Conservation (phyloP, 2,888 invertebrate species). For the Strigamia transsilvanica region DNA sequence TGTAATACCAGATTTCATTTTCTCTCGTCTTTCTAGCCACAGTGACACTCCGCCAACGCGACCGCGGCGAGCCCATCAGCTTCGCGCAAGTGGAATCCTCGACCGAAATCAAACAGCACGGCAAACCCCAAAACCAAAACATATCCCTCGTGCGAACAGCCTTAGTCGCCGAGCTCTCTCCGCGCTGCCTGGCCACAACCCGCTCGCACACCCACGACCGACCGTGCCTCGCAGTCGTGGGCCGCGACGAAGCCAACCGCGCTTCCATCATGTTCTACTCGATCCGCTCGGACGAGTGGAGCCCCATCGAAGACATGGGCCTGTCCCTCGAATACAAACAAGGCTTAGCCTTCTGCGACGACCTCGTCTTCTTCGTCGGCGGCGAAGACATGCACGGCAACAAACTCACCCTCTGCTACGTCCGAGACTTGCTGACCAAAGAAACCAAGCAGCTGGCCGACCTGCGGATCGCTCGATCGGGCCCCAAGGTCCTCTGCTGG, state of each 20-base stretch:
- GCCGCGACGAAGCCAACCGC: slow-evolving; percentile 52
- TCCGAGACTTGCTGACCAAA: slow-evolving; percentile 36
- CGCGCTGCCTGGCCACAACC: background rate
- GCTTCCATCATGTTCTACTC: slow-evolving; percentile 48
- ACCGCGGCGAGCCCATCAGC: background rate
- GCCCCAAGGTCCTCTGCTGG: background rate
- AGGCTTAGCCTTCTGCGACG: slow-evolving; percentile 20
- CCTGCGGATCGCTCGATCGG: background rate
- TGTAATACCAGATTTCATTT: too few relatives aligned
- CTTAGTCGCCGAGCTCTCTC: slow-evolving; percentile 7
- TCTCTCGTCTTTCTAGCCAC: too few relatives aligned
- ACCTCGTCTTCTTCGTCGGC: slow-evolving; percentile 50
- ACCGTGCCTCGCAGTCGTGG: slow-evolving; percentile 6
- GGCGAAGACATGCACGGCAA: slow-evolving; percentile 51
- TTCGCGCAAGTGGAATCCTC: background rate
- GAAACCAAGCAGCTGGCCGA: slow-evolving; percentile 20
- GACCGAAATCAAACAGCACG: background rate
- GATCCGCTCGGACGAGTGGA: slow-evolving; percentile 26
- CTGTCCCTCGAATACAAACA: slow-evolving; percentile 44
- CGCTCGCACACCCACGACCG: background rate
- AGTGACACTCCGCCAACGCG: background rate
- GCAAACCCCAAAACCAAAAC: background rate
- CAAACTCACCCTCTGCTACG: background rate
- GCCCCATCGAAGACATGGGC: slow-evolving; percentile 23
- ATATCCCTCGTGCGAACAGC: background rate